Conservation (phyloP, 2,797 vertebrate genomes). For the Sebastes minor region DNA sequence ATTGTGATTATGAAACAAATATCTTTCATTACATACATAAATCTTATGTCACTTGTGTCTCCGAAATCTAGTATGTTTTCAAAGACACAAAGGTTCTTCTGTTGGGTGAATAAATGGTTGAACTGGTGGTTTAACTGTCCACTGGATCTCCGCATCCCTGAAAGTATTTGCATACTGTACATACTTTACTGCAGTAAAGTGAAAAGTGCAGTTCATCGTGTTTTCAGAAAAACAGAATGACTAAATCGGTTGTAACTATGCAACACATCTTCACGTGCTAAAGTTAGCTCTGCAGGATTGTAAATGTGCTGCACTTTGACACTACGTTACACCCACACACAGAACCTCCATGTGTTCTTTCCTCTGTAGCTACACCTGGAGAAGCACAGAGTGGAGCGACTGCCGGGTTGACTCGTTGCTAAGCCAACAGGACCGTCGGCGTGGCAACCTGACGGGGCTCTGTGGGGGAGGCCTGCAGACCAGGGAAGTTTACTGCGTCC, state of each 20-base stretch:
- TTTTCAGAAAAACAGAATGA: neutral
- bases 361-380: conserved; percentile 88
- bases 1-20: neutral
- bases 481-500: conserved; percentile 90
- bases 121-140: neutral
- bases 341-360: neutral
- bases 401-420: conserved; percentile 92
- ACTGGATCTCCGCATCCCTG: neutral
- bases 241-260: neutral
- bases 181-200: neutral
- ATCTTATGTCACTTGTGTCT: neutral
- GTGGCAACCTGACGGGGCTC: conserved; percentile 91
- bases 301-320: neutral
- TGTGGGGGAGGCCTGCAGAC: conserved; percentile 94
- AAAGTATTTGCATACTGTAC: neutral
- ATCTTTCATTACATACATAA: neutral
- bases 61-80: neutral
- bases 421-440: conserved; percentile 92
- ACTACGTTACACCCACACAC: neutral
- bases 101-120: neutral
- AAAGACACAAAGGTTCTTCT: neutral
- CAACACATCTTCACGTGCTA: neutral
- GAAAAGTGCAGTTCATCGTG: neutral
- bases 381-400: conserved; percentile 92
- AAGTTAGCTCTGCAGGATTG: neutral